Evolutionary conservation across 2,888 invertebrate genomes (phyloP), one percentile per base, ranked within the genome.

Genomic region (Drosophila maculinotata): DNA sequence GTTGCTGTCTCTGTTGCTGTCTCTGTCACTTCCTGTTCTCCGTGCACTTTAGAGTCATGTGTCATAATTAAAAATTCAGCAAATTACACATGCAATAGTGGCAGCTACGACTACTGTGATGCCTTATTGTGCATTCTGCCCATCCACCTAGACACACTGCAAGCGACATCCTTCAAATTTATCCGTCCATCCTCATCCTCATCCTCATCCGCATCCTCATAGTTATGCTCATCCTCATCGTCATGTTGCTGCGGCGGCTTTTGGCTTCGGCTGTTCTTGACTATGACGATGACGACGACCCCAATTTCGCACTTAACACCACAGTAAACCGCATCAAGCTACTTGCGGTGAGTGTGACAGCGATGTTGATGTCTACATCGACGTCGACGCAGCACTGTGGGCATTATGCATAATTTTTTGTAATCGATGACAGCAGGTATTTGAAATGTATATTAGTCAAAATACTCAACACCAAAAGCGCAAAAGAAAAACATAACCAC

Each of bases 21-120:
- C 15, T 20, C 47, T 30, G 36, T 64, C 57, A 45, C 53, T 42
- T 35, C 14, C 30, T 53, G 44, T 28, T 38, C 44, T 49, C 12
- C 51, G 45, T 1, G 62, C 44, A 25, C 54, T 48, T 42, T 51
- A 15, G 41, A 51, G 51, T 47, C 51, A 53, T 64, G 69, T 72
- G 65, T 60, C 69, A 72, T 78, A 80, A 80, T 83, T 83, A 80
- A 83, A 83, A 83, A 83, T 83, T 80, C 75, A 77, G 60, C 67
- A 77, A 75, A 83, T 79, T 79, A 77, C 72, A 79, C 59, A 77
- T 76, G 81, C 58, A 66, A 52, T 20, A 12, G 59, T 26, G 36
- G 23, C 58, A 47, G 36, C 25, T 44, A 53, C 53, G 17, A 47
- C 38, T 23, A 38, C 44, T 12, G 10, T 20, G 25, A 25, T 31